Evolutionary conservation across 2,797 vertebrate species (phyloP).

Genomic region (Molossus alvarezi): DNA sequence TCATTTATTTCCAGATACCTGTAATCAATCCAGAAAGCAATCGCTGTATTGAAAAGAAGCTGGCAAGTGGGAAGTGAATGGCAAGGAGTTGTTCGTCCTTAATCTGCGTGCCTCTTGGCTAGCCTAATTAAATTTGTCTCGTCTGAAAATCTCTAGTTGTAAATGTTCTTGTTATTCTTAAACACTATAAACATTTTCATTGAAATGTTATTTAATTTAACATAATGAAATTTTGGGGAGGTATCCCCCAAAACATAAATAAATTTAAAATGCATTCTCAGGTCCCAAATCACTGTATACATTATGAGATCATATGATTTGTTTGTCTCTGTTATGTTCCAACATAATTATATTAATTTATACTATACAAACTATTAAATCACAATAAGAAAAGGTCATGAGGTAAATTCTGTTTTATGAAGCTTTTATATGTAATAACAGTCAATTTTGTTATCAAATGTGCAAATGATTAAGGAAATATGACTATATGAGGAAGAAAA

Average conservation of each 20-base stretch:
- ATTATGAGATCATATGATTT: slow-evolving; percentile 67
- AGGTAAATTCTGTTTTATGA: slow-evolving; percentile 61
- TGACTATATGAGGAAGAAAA: slow-evolving; percentile 53
- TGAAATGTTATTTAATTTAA: slow-evolving; percentile 75
- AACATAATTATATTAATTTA: slow-evolving; percentile 73
- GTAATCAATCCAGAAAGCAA: slow-evolving; percentile 58
- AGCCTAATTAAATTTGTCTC: slow-evolving; percentile 81
- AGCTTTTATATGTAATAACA: slow-evolving; percentile 55
- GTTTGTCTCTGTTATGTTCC: slow-evolving; percentile 56
- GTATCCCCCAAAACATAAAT: slow-evolving; percentile 57
- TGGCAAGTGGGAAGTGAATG: slow-evolving; percentile 76
- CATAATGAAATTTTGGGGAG: slow-evolving; percentile 64
- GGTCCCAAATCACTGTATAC: slow-evolving; percentile 6
- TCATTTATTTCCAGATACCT: slow-evolving; percentile 68
- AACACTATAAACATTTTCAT: slow-evolving; percentile 81
- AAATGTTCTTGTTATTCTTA: slow-evolving; percentile 80
- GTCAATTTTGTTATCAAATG: slow-evolving; percentile 75
- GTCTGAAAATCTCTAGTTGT: slow-evolving; percentile 74
- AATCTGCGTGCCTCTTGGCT: slow-evolving; percentile 72
- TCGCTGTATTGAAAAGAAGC: slow-evolving; percentile 73
- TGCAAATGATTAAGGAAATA: slow-evolving; percentile 76
- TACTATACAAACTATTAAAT: slow-evolving; percentile 64
- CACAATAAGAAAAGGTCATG: slow-evolving; percentile 73
- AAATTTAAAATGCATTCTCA: slow-evolving; percentile 48
- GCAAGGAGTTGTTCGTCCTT: slow-evolving; percentile 54